Base-by-base conservation (phyloP, 2,797 vertebrate genomes). In the Nothura maculosa region DNA sequence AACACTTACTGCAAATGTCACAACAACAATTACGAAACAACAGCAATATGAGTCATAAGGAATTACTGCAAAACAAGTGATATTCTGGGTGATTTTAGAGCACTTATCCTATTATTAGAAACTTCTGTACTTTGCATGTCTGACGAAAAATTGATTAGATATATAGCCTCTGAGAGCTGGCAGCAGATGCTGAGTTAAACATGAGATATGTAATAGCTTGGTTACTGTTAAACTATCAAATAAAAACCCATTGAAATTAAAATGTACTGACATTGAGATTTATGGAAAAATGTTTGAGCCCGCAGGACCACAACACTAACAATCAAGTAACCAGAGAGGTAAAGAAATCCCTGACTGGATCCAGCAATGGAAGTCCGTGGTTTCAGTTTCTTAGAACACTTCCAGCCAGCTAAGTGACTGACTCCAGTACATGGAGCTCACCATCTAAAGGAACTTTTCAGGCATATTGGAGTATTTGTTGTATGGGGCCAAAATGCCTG, bases 21-120 rank as follows among this genome's bases (percentile, higher is more conserved):
- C 91, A 97, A 96, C 87, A 95, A 73, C 6, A 1, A 94, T 96
- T 97, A 96, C 68, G 91, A 97, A 97, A 97, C 95, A 97, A 96
- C 87, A 96, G 91, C 84, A 76, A 66, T 36, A 73, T 97, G 96
- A 98, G 88, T 97, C 96, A 97, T 87, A 47, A 4, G 2, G 94
- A 80, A 86, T 25, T 80, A 80, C 81, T 74, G 88, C 87, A 96
- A 95, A 94, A 94, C 86, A 94, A 97, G 72, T 18, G 81, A 81
- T 92, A 96, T 92, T 96, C 92, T 84, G 70, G 66, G 94, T 92
- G 94, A 94, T 91, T 97, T 96, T 82, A 83, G 92, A 97, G 93
- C 76, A 84, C 85, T 97, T 89, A 96, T 72, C 87, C 96, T 97
- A 96, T 97, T 97, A 97, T 97, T 97, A 97, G 96, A 94, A 96